Evolutionary conservation across 2,888 invertebrate species (phyloP).

Genomic region (Patella caerulea): DNA sequence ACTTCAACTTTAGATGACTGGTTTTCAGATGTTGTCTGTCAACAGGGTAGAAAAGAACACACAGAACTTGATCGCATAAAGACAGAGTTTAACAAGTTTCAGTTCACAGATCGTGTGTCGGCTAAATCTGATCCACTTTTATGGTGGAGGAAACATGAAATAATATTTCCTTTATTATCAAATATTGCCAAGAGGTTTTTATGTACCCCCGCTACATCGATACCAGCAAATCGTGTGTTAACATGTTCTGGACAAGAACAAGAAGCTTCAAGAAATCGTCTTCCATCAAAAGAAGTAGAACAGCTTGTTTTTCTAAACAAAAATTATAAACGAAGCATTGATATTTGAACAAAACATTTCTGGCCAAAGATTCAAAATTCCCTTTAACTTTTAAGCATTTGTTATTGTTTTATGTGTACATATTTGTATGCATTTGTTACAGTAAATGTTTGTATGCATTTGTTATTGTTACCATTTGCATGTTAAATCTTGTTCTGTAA

Average conservation of each 20-base stretch:
- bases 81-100: background rate
- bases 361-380: too few relatives aligned
- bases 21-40: conserved; percentile 8
- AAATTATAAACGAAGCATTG: background rate
- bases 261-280: background rate
- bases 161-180: background rate
- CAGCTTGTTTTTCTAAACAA: background rate
- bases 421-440: too few relatives aligned
- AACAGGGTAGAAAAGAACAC: background rate
- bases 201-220: background rate
- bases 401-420: too few relatives aligned
- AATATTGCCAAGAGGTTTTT: background rate
- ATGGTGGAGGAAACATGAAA: conserved; percentile 4
- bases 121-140: background rate
- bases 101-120: conserved; percentile 6
- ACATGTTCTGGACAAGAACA: background rate
- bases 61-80: background rate
- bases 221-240: background rate
- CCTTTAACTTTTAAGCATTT: too few relatives aligned
- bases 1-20: background rate
- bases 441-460: too few relatives aligned
- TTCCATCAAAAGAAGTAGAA: background rate
- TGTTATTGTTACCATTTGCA: too few relatives aligned
- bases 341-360: too few relatives aligned
- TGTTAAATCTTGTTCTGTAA: too few relatives aligned